Evolutionary conservation across 2,888 invertebrate species (phyloP).

Genomic region (Eustalomyia histrio): DNA sequence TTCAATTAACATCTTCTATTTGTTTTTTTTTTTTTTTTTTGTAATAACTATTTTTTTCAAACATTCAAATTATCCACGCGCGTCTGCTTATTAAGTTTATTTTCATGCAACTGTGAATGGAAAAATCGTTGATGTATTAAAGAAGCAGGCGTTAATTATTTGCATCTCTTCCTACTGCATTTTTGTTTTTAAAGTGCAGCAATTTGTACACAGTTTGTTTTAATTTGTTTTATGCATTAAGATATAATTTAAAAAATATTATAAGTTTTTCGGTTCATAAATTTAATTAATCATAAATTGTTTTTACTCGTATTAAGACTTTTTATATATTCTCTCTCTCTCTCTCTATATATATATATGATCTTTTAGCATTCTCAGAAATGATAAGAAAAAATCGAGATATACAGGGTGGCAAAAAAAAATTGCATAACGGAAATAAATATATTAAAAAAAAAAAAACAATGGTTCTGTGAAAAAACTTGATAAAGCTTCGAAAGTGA

Average conservation of each 20-base stretch:
- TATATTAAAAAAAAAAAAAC: no score
- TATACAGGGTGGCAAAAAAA: slow-evolving; percentile 32
- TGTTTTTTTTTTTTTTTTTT: background rate
- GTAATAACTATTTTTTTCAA: background rate
- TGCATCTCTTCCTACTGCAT: slow-evolving; percentile 60
- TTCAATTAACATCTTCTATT: slow-evolving; percentile 43
- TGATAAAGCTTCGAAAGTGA: no score
- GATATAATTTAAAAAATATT: slow-evolving; percentile 6
- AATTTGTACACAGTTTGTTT: slow-evolving; percentile 25
- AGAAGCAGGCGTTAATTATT: slow-evolving; percentile 63
- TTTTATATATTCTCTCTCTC: background rate
- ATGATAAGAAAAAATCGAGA: slow-evolving; percentile 45
- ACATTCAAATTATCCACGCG: slow-evolving; percentile 52
- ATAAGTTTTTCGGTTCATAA: slow-evolving; percentile 46
- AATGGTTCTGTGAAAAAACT: no score
- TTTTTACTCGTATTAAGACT: slow-evolving; percentile 1
- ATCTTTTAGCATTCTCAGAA: background rate
- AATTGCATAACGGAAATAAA: background rate
- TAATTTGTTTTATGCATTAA: background rate
- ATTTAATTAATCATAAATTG: slow-evolving; percentile 52
- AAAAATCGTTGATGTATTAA: slow-evolving; percentile 10
- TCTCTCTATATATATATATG: slow-evolving; percentile 10
- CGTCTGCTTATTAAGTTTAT: slow-evolving; percentile 38
- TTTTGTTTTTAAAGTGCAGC: slow-evolving; percentile 23
- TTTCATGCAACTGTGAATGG: slow-evolving; percentile 28